phyloP scores from a whole-genome alignment of 1,140 invertebrate genomes.

The Dysdera silvatica region DNA sequence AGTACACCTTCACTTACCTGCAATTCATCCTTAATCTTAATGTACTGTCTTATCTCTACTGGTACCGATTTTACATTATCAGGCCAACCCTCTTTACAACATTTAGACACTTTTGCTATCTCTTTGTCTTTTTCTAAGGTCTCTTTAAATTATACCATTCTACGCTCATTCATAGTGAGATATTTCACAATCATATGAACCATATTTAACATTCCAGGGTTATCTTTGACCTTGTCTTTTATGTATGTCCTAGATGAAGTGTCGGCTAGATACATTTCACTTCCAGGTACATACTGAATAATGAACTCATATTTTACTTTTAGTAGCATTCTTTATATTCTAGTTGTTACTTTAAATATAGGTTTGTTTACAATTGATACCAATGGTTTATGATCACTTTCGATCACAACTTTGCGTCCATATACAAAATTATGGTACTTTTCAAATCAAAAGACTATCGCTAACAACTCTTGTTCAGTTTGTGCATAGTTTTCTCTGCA shows the following conservation, averaged over 20 bases:
- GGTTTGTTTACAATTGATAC: too few species aligned
- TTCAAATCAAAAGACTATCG: constrained; percentile 44
- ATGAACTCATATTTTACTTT: background rate
- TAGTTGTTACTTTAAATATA: constrained; percentile 42
- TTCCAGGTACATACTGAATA: too few species aligned
- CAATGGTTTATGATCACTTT: constrained; percentile 49
- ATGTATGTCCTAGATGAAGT: too few species aligned
- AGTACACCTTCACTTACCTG: constrained; percentile 34
- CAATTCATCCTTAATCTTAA: constrained; percentile 33
- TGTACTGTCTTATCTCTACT: constrained; percentile 16
- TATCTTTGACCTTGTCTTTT: too few species aligned
- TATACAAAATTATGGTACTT: constrained; percentile 45
- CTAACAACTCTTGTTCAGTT: constrained; percentile 48
- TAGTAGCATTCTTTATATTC: background rate
- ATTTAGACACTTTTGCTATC: background rate
- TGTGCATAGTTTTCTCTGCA: constrained; percentile 39
- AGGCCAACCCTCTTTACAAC: constrained; percentile 30
- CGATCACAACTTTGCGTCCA: constrained; percentile 44
- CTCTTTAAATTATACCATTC: background rate
- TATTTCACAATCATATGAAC: background rate
- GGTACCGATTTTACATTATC: background rate
- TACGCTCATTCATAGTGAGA: background rate
- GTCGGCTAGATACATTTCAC: too few species aligned
- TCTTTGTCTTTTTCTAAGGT: background rate
- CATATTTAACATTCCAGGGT: too few species aligned